Evolutionary conservation across 37 sponge, comb jelly and placozoan genomes (phyloP).

Genomic region (Ianthella basta): DNA sequence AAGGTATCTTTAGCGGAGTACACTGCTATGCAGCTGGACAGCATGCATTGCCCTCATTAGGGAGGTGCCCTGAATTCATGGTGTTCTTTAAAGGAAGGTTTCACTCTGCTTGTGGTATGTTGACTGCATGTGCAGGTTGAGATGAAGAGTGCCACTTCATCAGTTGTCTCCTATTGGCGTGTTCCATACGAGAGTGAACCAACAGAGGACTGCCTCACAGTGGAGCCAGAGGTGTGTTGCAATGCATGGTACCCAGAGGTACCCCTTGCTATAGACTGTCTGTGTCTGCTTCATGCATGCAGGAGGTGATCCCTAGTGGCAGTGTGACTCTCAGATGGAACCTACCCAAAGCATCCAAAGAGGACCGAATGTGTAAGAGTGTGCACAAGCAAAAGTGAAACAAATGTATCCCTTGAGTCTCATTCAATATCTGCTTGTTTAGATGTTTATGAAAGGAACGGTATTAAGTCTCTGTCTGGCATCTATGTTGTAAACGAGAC

Average conservation of each 20-base stretch:
- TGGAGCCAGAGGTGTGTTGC: slow-evolving; percentile 29
- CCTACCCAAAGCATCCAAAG: slow-evolving; percentile 47
- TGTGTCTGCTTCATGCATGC: too few relatives aligned
- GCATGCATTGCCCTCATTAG: too few relatives aligned
- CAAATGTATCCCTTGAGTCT: too few relatives aligned
- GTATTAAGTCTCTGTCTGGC: background rate
- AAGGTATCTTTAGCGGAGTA: too few relatives aligned
- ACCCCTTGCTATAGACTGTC: too few relatives aligned
- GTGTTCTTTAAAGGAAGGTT: too few relatives aligned
- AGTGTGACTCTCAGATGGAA: slow-evolving; percentile 43
- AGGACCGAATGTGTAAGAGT: slow-evolving; percentile 39
- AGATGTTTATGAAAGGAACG: background rate
- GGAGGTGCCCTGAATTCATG: too few relatives aligned
- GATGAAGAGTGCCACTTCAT: slow-evolving; percentile 62
- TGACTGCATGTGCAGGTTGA: slow-evolving; percentile 42
- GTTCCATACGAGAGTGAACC: slow-evolving; percentile 38
- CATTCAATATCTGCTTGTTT: background rate
- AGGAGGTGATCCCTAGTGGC: slow-evolving; percentile 7
- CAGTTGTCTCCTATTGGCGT: slow-evolving; percentile 38
- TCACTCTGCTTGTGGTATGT: too few relatives aligned
- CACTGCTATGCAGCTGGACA: too few relatives aligned
- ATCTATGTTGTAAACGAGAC: background rate
- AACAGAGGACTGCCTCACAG: slow-evolving; percentile 32
- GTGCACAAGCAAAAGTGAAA: too few relatives aligned
- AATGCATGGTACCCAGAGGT: too few relatives aligned